Evolutionary conservation across 1,140 invertebrate genomes (phyloP).

Genomic region (Tetraneura akinire): DNA sequence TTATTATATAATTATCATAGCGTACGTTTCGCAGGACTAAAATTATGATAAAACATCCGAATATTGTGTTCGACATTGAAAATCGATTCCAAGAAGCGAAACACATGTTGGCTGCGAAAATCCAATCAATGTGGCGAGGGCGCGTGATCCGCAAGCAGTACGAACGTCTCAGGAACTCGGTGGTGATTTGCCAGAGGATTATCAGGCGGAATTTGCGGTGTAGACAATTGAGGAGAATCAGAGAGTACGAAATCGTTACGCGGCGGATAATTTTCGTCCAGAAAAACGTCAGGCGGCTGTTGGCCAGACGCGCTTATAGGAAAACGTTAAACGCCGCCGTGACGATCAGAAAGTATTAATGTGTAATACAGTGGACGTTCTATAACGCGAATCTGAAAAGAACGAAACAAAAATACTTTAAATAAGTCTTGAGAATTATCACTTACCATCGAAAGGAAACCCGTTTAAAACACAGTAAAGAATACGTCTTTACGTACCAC

Average conservation of each 20-base stretch:
- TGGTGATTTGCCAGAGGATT: not conserved
- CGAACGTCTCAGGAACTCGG: not conserved
- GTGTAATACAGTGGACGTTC: too few species aligned
- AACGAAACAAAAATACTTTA: too few species aligned
- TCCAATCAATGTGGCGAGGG: slow-evolving; percentile 18
- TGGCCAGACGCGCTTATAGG: slow-evolving; percentile 27
- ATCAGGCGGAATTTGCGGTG: not conserved
- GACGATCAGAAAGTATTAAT: slow-evolving; percentile 13
- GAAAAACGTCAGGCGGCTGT: slow-evolving; percentile 27
- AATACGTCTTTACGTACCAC: too few species aligned
- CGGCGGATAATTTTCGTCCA: not conserved
- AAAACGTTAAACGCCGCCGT: not conserved
- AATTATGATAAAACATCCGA: slow-evolving; percentile 27
- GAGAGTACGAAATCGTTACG: not conserved
- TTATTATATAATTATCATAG: too few species aligned
- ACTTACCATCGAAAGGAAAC: too few species aligned
- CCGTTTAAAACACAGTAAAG: too few species aligned
- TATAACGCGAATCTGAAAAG: too few species aligned
- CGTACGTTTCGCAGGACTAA: not conserved
- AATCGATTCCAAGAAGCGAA: not conserved
- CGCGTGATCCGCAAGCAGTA: not conserved
- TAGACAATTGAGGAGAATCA: not conserved
- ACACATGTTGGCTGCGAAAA: not conserved
- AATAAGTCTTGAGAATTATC: too few species aligned
- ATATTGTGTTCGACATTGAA: slow-evolving; percentile 34